Conservation (phyloP, 92 coral and sea anemone genomes). For the Bergia puertoricense region DNA sequence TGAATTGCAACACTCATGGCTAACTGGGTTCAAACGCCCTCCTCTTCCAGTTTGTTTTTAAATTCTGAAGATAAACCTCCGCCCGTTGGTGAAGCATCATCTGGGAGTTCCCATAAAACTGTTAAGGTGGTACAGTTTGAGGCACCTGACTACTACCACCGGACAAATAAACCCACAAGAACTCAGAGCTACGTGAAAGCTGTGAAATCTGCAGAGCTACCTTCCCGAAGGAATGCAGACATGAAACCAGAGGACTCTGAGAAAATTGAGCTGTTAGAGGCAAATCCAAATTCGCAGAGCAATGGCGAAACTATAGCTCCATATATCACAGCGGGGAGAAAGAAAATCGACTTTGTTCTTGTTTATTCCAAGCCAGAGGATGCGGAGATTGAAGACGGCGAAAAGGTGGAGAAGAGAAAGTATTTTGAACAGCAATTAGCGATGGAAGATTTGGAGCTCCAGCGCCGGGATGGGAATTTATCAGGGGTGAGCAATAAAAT, state of each 20-base stretch:
- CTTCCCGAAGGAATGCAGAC: background rate
- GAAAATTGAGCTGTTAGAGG: conserved; percentile 9
- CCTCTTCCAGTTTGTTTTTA: conserved; percentile 9
- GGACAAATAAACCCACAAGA: background rate
- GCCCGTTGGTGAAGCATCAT: background rate
- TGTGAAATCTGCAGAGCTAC: conserved; percentile 14
- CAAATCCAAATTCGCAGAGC: background rate
- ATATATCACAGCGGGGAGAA: background rate
- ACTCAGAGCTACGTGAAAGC: conserved; percentile 23
- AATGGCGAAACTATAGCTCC: background rate
- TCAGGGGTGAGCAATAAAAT: conserved; percentile 53
- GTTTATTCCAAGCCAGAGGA: conserved; percentile 72
- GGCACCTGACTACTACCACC: background rate
- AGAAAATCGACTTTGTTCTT: conserved; percentile 88
- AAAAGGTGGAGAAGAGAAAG: conserved; percentile 50
- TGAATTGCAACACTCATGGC: background rate
- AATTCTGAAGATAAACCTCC: background rate
- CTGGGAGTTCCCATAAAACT: background rate
- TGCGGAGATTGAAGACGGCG: conserved; percentile 61
- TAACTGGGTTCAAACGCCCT: background rate
- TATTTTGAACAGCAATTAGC: conserved; percentile 63
- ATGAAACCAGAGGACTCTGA: conserved; percentile 18
- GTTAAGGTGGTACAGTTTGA: conserved; percentile 14
- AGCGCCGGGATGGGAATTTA: conserved; percentile 58
- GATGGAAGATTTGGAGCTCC: conserved; percentile 61